Conservation (phyloP, 1,140 invertebrate species). For the Ridgeia piscesae region DNA sequence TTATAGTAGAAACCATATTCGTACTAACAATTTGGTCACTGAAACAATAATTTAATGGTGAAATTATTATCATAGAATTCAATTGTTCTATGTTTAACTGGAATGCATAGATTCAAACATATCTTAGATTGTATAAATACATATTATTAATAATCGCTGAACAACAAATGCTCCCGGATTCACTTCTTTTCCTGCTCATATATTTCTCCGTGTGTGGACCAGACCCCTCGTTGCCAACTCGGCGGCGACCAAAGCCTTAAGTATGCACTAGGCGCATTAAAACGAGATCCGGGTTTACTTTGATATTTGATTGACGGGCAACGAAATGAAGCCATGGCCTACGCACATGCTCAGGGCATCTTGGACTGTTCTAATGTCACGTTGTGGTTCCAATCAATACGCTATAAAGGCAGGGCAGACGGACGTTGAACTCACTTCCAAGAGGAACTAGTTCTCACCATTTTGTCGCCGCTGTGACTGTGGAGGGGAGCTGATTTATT, state of each 20-base stretch:
- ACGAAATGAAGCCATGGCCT: neutral
- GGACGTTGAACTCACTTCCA: neutral
- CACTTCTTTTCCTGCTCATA: neutral
- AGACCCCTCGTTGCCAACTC: neutral
- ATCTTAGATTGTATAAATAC: no score
- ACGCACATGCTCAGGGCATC: neutral
- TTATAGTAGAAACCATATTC: no score
- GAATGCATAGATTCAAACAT: no score
- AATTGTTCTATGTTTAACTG: no score
- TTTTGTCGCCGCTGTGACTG: neutral
- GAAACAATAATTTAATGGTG: no score
- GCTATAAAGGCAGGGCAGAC: neutral
- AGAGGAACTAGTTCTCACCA: neutral
- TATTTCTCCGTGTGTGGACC: neutral
- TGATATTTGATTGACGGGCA: neutral
- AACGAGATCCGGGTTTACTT: neutral
- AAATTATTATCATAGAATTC: no score
- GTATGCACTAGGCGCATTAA: neutral
- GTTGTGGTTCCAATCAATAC: neutral
- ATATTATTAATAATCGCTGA: neutral
- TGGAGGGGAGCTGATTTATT: neutral
- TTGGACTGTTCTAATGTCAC: neutral
- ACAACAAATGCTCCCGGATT: neutral
- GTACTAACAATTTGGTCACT: no score
- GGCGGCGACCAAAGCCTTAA: neutral